Conservation (phyloP, 2,113 vertebrate genomes). For the Notiomystis cincta region DNA sequence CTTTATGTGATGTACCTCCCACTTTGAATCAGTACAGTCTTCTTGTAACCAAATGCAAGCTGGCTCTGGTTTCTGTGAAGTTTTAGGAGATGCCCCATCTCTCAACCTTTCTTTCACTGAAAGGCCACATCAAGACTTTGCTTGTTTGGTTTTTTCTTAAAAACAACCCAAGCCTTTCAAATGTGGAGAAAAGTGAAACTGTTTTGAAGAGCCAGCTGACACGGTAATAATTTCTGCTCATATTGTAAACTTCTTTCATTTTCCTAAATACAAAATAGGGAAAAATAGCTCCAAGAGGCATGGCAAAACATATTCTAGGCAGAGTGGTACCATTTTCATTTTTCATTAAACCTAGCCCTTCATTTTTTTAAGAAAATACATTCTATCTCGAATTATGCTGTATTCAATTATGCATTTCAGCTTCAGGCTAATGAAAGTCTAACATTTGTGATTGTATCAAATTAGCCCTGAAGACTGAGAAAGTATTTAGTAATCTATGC, state of each 20-base stretch:
- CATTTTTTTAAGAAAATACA: background rate
- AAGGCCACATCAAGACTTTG: background rate
- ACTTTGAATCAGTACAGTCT: background rate
- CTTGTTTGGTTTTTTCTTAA: background rate
- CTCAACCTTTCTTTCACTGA: background rate
- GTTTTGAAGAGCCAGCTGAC: background rate
- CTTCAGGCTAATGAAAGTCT: background rate
- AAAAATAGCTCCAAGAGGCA: background rate
- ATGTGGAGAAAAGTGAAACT: background rate
- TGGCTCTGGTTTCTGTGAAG: background rate
- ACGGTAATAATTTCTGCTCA: background rate
- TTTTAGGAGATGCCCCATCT: background rate
- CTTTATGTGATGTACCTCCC: background rate
- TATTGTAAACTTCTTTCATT: background rate
- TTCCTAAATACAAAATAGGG: background rate
- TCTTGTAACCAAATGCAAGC: background rate
- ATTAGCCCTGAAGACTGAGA: background rate
- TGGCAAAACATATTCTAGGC: background rate
- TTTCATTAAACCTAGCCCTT: background rate
- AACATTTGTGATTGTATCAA: background rate
- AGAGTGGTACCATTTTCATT: background rate
- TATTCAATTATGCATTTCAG: slow-evolving; percentile 3
- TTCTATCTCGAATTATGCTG: background rate
- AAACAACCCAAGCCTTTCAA: background rate
- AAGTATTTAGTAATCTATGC: background rate